phyloP scores from a whole-genome alignment of 2,113 vertebrate species.

The Lepidothrix coronata region DNA sequence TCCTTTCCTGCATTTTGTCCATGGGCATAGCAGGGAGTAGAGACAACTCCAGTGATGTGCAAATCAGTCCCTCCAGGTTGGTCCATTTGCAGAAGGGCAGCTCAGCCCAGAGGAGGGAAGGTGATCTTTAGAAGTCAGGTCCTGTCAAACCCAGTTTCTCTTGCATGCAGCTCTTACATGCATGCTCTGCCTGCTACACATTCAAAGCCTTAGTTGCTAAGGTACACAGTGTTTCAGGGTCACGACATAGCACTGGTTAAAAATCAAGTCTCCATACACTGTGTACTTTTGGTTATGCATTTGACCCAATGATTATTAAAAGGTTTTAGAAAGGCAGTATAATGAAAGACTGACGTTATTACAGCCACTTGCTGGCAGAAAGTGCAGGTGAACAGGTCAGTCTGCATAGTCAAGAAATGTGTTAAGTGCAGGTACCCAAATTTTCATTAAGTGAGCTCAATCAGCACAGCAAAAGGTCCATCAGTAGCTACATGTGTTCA shows the following conservation, averaged over 20 bases:
- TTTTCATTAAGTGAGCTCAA: neutral
- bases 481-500: neutral
- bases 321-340: neutral
- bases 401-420: neutral
- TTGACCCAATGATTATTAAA: neutral
- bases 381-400: neutral
- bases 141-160: neutral
- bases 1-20: neutral
- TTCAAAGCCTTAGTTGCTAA: neutral
- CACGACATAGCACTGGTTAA: neutral
- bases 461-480: neutral
- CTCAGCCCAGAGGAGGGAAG: neutral
- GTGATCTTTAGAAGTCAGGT: neutral
- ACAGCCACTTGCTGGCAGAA: neutral
- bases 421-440: neutral
- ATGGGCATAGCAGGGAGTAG: neutral
- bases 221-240: neutral
- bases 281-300: neutral
- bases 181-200: neutral
- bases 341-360: neutral
- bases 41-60: neutral
- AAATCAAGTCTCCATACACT: neutral
- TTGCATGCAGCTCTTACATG: neutral
- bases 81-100: neutral
- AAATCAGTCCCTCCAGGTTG: fast-evolving